Evolutionary conservation across 2,113 vertebrate genomes (phyloP), one percentile per base, ranked within the genome.

Genomic region (Lamprotornis superbus): DNA sequence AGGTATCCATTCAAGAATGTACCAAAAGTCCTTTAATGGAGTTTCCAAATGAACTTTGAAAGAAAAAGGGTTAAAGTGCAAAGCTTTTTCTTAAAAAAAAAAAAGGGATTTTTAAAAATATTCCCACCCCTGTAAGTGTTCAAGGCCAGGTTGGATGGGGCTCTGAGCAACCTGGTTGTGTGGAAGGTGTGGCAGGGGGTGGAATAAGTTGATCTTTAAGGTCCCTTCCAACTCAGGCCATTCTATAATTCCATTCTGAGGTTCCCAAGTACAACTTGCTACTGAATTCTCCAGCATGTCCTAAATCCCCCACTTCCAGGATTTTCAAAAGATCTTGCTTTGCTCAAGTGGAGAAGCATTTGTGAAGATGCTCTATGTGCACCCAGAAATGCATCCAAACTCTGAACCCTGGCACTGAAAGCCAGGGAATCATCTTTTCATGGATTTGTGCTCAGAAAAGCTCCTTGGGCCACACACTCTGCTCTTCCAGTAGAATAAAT

Each of bases 191-290:
- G 11, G 19, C 52, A 81, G 19, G 10, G 25, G 19, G 7, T 46
- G 55, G 56, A 56, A 63, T 10, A 19, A 37, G 18, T 33, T 13
- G 10, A 49, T 27, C 10, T 50, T 56, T 37, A 69, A 63, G 35
- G 40, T 33, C 24, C 42, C 8, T 42, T 28, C 47, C 49, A 67
- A 4, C 11, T 33, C 22, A 40, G n/a, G 39, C n/a, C 30, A 19
- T 12, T 31, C 17, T 7, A 0, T 2, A 39, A 35, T 11, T 23
- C 24, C 9, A 0, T 55, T 27, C 21, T 49, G 30, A 15, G 20
- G 7, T 27, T 68, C 33, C 50, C 46, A 47, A 10, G 33, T 15
- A 49, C 23, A 37, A 28, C 11, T 42, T 89, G 78, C 37, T 60
- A 1, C n/a, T 76, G 30, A 11, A 0, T 46, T 85, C 63, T 75